Evolutionary conservation across 2,113 vertebrate genomes (phyloP), one percentile per base, ranked within the genome.

Genomic region (Blennius ocellaris): DNA sequence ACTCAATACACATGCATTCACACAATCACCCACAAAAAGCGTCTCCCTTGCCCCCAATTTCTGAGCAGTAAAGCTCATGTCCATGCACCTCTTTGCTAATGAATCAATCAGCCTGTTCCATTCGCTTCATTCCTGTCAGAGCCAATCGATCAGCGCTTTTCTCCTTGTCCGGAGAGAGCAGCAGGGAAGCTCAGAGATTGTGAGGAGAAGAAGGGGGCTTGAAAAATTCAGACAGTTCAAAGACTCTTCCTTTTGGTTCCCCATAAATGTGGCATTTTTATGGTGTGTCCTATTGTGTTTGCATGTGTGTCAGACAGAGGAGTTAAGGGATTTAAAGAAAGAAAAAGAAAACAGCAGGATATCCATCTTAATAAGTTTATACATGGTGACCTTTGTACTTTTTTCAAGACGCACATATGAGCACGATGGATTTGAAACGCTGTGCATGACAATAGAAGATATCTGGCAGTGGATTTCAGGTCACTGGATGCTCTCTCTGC

Each of bases 31-130:
- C 49, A 15, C 37, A 5, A 70, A 60, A 76, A 56, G 39, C 15
- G 62, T 40, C 74, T 40, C 60, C 58, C 16, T 41, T 21, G n/a
- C 63, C 12, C 48, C 37, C 2, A 1, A 12, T 52, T 67, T 85
- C 4, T 38, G 51, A 60, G 78, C 83, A 81, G 63, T 69, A 50
- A 21, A 64, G 48, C 84, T 66, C 62, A 62, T 74, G 59, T 66
- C 61, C 66, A 66, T 76, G 77, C 57, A 39, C 67, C 55, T 49
- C 50, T 54, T 70, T 61, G 66, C 83, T 87, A 89, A 92, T 92
- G 85, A 92, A 90, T 91, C 89, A 90, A 88, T 90, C 84, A 84
- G 88, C 83, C 76, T 86, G 74, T 87, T 87, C 88, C 85, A 85
- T 90, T 87, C 79, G 84, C 90, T 84, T 87, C 59, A 62, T 41